Conservation (phyloP, 1,140 invertebrate species). For the Aphis craccivora region DNA sequence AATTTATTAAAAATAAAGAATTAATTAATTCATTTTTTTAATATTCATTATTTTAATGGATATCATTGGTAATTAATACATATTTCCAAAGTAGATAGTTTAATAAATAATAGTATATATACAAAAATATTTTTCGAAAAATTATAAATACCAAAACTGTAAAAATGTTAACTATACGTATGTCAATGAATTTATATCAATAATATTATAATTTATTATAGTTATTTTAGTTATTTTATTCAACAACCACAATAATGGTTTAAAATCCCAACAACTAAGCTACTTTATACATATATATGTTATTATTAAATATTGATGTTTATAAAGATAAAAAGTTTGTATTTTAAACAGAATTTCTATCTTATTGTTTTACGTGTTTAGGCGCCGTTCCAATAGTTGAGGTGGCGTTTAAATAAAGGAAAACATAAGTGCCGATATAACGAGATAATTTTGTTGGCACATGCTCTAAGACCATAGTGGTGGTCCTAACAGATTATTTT, state of each 20-base stretch:
- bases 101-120: too few species aligned
- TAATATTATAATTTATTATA: not conserved
- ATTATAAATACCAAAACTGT: not conserved
- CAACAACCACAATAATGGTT: not conserved
- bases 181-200: not conserved
- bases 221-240: not conserved
- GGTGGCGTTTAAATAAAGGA: not conserved
- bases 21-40: too few species aligned
- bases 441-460: conserved; percentile 7
- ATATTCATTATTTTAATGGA: too few species aligned
- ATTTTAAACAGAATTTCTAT: not conserved
- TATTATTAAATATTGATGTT: not conserved
- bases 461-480: not conserved
- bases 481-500: conserved; percentile 25
- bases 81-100: too few species aligned
- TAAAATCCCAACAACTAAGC: not conserved
- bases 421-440: not conserved
- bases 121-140: not conserved
- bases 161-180: not conserved
- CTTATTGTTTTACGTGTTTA: not conserved
- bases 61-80: too few species aligned
- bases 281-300: not conserved
- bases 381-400: not conserved
- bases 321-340: not conserved
- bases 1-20: too few species aligned